Evolutionary conservation across 1,140 invertebrate genomes (phyloP), one percentile per base, ranked within the genome.

Genomic region (Aethina tumida): DNA sequence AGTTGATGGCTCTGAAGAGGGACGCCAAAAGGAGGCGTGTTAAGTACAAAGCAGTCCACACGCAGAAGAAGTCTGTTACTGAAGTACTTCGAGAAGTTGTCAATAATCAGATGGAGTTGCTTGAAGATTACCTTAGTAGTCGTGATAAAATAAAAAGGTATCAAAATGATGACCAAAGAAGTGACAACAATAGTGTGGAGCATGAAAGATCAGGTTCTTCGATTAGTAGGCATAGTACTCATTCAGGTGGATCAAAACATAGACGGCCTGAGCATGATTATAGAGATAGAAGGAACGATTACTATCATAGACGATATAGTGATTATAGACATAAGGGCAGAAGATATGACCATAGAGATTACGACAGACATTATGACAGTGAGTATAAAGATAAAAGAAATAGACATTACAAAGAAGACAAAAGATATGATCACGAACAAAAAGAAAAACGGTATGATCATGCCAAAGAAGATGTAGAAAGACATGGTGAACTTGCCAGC

Each of bases 61-160:
- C 71, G 19, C 77, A 75, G 50, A 69, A 68, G 32, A 71, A 70
- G 46, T 77, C 70, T 37, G 70, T 78, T 16, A 70, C 64, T 0
- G 73, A 79, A 58, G 67, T 77, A 14, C 53, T 79, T 8, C 63
- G 73, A 6, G 74, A 76, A 54, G 65, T 80, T 5, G 77, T 81
- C 34, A 60, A 66, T 35, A 69, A 73, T 18, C 76, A 79, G 42
- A 63, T 61, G 59, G 52, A 53, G 20, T 17, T 53, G 24, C 60
- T 58, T 33, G 35, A 30, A 28, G 53, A 59, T 5, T 58, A 37
- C 1, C 20, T 20, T 5, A 22, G 14, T 18, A 29, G 29, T 26
- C 7, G 13, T 21, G 15, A 18, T 31, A 32, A 33, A 32, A 15
- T 30, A 3, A n/a, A n/a, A 4, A 25, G 24, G 4, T 30, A 29